Base-by-base conservation (phyloP, 2,888 invertebrate genomes). In the Sclerodermus sp. region DNA sequence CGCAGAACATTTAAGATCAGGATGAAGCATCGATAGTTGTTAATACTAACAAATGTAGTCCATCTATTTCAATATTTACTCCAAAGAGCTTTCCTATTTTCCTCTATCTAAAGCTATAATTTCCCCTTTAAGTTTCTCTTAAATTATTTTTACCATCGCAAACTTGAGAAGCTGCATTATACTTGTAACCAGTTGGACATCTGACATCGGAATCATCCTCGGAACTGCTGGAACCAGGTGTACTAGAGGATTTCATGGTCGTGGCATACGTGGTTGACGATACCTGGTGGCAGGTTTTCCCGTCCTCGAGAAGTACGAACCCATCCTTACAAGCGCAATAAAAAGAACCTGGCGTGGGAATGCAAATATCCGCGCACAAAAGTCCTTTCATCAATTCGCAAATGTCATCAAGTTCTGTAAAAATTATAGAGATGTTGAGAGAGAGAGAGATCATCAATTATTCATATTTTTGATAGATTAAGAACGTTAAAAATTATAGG, bases 311-410 rank as follows among this genome's bases (percentile, higher is more conserved):
- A 2, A 90, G 79, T 65, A 81, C 82, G 62, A 82, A 89, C 0
- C 89, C 90, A 48, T 85, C 82, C 44, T 85, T 83, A 68, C 91
- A 91, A 58, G 84, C 83, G 67, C 91, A 90, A 55, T 79, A 82
- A 68, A 85, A 90, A 0, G 90, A 89, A 1, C 87, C 87, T 0
- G 83, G 86, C 0, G 86, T 82, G 1, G 91, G 87, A 17, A 90
- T 83, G 70, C 92, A 93, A 63, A 87, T 85, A 63, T 92, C 91
- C 0, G 89, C 87, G 73, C 92, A 93, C 12, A 89, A 77, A 65
- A 82, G 74, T n/a, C 81, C 81, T 69, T 79, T 77, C 71, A 83
- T 80, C 34, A 80, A 58, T 37, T 78, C 67, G 57, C 83, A 83
- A 36, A 82, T 71, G 59, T 82, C 79, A 30, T 74, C 77, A 42